Base-by-base conservation (phyloP, 2,888 invertebrate genomes). In the Iselma pallidipennis region DNA sequence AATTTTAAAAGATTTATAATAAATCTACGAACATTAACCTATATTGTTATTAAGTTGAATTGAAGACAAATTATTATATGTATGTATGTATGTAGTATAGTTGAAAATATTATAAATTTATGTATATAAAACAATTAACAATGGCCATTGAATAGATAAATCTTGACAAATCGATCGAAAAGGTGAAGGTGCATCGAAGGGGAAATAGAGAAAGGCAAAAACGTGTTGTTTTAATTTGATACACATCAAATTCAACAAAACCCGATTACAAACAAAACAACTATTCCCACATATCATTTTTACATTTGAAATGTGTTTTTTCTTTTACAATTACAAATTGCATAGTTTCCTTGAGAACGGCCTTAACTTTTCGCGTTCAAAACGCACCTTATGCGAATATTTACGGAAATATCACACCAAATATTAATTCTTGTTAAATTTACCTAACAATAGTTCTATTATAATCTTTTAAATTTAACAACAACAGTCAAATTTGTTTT, bases 151-250 rank as follows among this genome's bases (percentile, higher is more conserved):
- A 57, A 55, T 48, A 57, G 59, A 63, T 63, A 60, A 50, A 63
- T 63, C 63, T 63, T 59, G 59, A 60, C 59, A 54, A 63, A 63
- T 63, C 56, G 54, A 59, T 54, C 31, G 58, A 23, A 63, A 63
- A 63, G 59, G 63, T 63, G 63, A 63, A 63, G 63, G 63, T 62
- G 58, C 57, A 59, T 52, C 55, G 59, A 63, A 51, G 33, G 45
- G 52, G 53, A 55, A 55, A 61, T 48, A 51, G 52, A 49, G 63
- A 63, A 63, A 63, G 63, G 63, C 59, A 54, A 59, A 59, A 63
- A 63, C 63, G 57, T 63, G 59, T 57, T 57, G 59, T 50, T 50
- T 63, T 63, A 59, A 63, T 63, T 63, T 57, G 63, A 60, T 63
- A 63, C 63, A 63, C 63, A 63, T 63, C 63, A 57, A 60, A 63